A percentile compares a stretch with the other conserved stretches of the same genome.
Evolutionary conservation across 1,140 invertebrate genomes (phyloP).

Genomic region (Brachionus sp.): DNA sequence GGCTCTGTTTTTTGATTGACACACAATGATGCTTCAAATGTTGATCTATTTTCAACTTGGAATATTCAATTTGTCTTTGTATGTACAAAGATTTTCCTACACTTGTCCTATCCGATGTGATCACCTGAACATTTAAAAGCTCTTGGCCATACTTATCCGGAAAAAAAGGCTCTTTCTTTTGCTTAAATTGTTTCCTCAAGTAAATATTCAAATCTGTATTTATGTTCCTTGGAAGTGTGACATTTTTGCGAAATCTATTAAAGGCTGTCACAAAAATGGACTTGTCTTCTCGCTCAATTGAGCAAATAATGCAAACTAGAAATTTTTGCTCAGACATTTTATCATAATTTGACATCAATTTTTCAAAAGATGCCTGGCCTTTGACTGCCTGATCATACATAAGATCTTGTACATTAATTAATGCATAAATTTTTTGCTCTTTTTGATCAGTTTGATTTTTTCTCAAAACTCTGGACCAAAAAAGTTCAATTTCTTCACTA

Average conservation of each 20-base stretch:
- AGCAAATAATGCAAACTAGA: conserved; percentile 47
- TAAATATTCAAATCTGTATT: conserved; percentile 46
- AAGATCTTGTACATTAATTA: conserved; percentile 23
- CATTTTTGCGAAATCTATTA: conserved; percentile 49
- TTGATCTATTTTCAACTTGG: not conserved
- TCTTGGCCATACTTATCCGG: conserved; percentile 47
- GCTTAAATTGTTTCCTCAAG: conserved; percentile 39
- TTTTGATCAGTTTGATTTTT: not conserved
- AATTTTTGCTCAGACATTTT: not conserved
- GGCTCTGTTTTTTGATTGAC: conserved; percentile 2
- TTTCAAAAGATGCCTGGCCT: not conserved
- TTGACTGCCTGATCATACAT: conserved; percentile 18
- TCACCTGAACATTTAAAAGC: conserved; percentile 49
- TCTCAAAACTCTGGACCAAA: not conserved
- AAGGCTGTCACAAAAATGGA: conserved; percentile 50
- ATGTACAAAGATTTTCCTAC: conserved; percentile 48
- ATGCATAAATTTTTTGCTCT: not conserved
- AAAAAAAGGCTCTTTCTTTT: conserved; percentile 20
- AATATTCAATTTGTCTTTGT: conserved; percentile 47
- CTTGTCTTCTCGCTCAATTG: conserved; percentile 49
- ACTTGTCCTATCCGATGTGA: conserved; percentile 12
- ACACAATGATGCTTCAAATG: not conserved
- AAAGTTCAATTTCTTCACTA: conserved; percentile 51
- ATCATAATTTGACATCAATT: not conserved
- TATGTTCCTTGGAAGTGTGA: conserved; percentile 12